phyloP scores from a whole-genome alignment of 2,797 vertebrate genomes.

The Discoglossus pictus region DNA sequence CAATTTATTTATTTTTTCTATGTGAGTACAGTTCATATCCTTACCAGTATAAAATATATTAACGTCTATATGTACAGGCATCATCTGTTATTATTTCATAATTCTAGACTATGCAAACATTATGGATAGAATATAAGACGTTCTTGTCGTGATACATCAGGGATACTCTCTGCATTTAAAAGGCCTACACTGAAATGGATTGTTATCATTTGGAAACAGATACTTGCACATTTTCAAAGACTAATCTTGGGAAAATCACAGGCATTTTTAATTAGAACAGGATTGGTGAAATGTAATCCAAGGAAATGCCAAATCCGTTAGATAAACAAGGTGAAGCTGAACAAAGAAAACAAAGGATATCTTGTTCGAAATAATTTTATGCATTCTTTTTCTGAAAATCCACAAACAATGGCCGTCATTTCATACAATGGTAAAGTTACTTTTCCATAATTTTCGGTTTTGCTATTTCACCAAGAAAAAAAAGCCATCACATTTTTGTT shows the following conservation, averaged over 20 bases:
- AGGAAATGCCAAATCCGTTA: slow-evolving; percentile 67
- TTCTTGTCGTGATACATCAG: too few species aligned
- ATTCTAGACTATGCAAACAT: too few species aligned
- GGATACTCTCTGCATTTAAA: slow-evolving; percentile 18
- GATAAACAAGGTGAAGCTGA: slow-evolving; percentile 56
- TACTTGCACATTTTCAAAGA: slow-evolving; percentile 60
- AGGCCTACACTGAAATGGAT: slow-evolving; percentile 56
- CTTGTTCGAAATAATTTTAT: slow-evolving; percentile 58
- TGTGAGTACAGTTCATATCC: too few species aligned
- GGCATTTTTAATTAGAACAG: slow-evolving; percentile 83
- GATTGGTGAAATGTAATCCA: slow-evolving; percentile 68
- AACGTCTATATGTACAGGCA: too few species aligned
- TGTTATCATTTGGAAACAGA: slow-evolving; percentile 68
- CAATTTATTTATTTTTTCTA: too few species aligned
- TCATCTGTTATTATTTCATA: too few species aligned
- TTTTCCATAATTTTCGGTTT: slow-evolving; percentile 25
- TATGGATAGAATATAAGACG: too few species aligned
- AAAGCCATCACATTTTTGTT: neutral
- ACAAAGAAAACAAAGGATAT: slow-evolving; percentile 63
- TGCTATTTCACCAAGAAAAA: slow-evolving; percentile 15
- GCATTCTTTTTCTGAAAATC: slow-evolving; percentile 52
- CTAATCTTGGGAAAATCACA: slow-evolving; percentile 72
- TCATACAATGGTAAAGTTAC: slow-evolving; percentile 26
- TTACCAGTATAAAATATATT: too few species aligned
- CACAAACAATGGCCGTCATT: slow-evolving; percentile 24